Evolutionary conservation across 2,797 vertebrate species (phyloP), one percentile per base, ranked within the genome.

Genomic region (Alauda arvensis): DNA sequence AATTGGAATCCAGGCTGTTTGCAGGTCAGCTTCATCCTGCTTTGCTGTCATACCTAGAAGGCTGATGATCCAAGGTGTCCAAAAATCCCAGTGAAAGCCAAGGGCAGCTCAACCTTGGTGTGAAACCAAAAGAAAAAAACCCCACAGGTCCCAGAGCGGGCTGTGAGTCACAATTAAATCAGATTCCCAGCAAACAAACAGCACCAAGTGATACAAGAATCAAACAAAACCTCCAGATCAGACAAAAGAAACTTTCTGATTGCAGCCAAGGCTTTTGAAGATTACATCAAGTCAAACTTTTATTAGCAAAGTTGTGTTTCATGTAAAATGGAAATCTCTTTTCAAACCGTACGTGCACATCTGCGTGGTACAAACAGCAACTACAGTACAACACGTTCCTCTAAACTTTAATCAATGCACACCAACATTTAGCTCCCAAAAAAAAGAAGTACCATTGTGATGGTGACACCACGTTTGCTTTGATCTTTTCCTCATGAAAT

Each of bases 241-340:
- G 71, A 14, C 3, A 8, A 23, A 40, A 78, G 89, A 92, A 85
- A 93, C 56, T 52, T 8, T 43, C 61, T 12, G 42, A 84, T n/a
- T 5, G 33, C 91, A 94, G 20, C 66, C 51, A 55, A 83, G 71
- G 79, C 85, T 61, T 94, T 87, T 92, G 89, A 93, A 81, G 92
- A 90, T 92, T 94, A 95, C 92, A 94, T 68, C 95, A 96, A 96
- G 96, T 96, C 89, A 87, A 95, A 96, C 91, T 94, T 97, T 97
- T 97, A 97, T 97, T 97, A 95, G 95, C 95, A 97, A 97, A 97
- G 96, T 94, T 81, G 95, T 95, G 81, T 95, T 95, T 88, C 96
- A 96, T 95, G 94, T 95, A 78, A 94, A 96, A 95, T 91, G 96
- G 96, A 97, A 97, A 96, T 94, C 93, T 79, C 89, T 91, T 94